Conservation (phyloP, 2,888 invertebrate species). For the Lampropteryx suffumata region DNA sequence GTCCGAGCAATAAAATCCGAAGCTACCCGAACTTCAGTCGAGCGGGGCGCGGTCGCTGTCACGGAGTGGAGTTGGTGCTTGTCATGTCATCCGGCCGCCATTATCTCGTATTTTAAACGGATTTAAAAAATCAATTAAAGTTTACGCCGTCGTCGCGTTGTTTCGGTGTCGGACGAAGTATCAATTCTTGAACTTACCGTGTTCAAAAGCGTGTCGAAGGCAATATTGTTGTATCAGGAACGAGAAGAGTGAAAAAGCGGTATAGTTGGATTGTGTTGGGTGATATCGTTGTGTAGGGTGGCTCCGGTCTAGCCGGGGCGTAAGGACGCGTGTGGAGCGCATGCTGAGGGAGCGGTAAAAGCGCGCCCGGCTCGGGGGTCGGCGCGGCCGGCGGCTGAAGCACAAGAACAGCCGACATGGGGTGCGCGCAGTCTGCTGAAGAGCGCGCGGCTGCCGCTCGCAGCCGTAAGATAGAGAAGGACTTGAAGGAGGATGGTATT, state of each 20-base stretch:
- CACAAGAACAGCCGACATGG: conserved; percentile 88
- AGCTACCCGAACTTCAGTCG: conserved; percentile 80
- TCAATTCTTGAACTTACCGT: conserved; percentile 46
- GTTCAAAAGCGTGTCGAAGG: conserved; percentile 42
- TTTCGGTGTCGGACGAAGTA: conserved; percentile 58
- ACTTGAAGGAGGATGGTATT: conserved; percentile 98
- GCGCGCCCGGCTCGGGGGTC: conserved; percentile 83
- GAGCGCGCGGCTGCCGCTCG: conserved; percentile 99
- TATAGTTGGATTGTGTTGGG: conserved; percentile 75
- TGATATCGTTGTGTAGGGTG: conserved; percentile 74
- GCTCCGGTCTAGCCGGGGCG: conserved; percentile 73
- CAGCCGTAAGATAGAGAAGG: conserved; percentile 98
- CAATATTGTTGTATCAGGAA: conserved; percentile 48
- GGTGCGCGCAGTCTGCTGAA: conserved; percentile 99
- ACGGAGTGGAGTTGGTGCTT: conserved; percentile 78
- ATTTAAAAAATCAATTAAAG: conserved; percentile 78
- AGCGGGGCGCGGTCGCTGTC: conserved; percentile 84
- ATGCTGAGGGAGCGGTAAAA: conserved; percentile 84
- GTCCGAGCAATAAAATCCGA: conserved; percentile 74
- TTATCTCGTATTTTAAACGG: conserved; percentile 83
- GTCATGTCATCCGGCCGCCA: conserved; percentile 85
- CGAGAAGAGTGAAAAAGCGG: conserved; percentile 61
- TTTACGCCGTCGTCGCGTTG: conserved; percentile 66
- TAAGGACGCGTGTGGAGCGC: conserved; percentile 74
- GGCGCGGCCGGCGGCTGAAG: conserved; percentile 79